phyloP scores from a whole-genome alignment of 2,113 vertebrate species.

The Chaetorhynchus papuensis region DNA sequence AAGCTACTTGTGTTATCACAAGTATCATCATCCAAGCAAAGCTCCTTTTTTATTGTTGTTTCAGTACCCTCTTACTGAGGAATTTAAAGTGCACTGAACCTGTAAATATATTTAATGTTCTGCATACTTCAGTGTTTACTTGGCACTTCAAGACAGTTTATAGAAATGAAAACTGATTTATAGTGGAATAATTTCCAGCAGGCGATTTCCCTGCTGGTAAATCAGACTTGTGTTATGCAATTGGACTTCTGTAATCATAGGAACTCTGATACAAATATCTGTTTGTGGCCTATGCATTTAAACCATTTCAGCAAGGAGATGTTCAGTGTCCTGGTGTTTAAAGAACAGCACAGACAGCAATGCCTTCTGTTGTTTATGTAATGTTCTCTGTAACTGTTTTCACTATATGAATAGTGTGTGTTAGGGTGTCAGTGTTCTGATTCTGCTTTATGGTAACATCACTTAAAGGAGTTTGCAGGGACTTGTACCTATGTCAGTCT shows the following conservation, averaged over 20 bases:
- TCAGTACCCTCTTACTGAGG: background rate
- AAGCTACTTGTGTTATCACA: background rate
- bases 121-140: slow-evolving; percentile 26
- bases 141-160: slow-evolving; percentile 41
- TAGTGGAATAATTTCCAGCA: slow-evolving; percentile 13
- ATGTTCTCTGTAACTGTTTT: background rate
- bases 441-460: background rate
- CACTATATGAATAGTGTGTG: background rate
- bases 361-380: background rate
- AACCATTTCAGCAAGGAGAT: slow-evolving; percentile 9
- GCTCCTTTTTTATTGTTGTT: slow-evolving; percentile 30
- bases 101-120: slow-evolving; percentile 19
- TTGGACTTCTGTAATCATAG: slow-evolving; percentile 21
- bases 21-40: background rate
- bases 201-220: background rate
- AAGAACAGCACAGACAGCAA: background rate
- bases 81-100: slow-evolving; percentile 65
- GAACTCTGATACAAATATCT: slow-evolving; percentile 3
- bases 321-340: background rate
- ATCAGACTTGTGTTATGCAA: slow-evolving; percentile 31
- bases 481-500: background rate
- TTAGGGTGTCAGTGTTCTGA: background rate
- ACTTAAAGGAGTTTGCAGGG: background rate
- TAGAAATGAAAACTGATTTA: slow-evolving; percentile 29
- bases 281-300: slow-evolving; percentile 48